These are phyloP conservation scores for Motacilla tschutschensis DNA, from an alignment of 2,113 vertebrate genomes.

Conservation along the genomic window DNA sequence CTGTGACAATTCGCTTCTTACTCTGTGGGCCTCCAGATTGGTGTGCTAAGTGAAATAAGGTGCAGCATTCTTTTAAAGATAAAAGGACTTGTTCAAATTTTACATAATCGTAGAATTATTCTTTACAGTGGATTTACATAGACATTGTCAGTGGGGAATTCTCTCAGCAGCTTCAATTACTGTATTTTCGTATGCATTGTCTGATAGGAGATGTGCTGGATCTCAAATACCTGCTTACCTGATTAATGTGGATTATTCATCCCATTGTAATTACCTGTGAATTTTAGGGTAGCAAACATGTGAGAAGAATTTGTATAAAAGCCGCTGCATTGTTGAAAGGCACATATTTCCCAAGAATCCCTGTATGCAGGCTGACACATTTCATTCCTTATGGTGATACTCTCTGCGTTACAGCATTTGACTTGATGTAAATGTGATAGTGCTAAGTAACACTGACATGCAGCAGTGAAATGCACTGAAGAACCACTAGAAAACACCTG, in stretches of 20 bases:
- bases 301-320: constrained; percentile 67
- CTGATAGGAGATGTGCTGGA: constrained; percentile 62
- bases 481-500: constrained; percentile 60
- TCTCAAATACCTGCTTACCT: constrained; percentile 68
- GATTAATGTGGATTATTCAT: constrained; percentile 70
- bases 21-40: constrained; percentile 15
- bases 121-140: constrained; percentile 63
- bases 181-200: constrained; percentile 59
- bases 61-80: constrained; percentile 58
- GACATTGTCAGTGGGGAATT: constrained; percentile 61
- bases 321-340: constrained; percentile 61
- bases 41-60: constrained; percentile 36
- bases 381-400: constrained; percentile 58
- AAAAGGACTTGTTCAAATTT: constrained; percentile 62
- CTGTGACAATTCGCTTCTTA: background rate
- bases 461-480: constrained; percentile 50
- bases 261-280: constrained; percentile 68
- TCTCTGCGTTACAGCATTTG: constrained; percentile 53
- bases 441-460: constrained; percentile 51
- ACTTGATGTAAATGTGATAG: constrained; percentile 61
- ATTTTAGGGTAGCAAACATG: constrained; percentile 69
- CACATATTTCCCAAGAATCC: constrained; percentile 66
- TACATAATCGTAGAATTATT: constrained; percentile 66
- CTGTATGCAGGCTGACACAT: constrained; percentile 51
- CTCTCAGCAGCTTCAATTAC: constrained; percentile 62